Conservation (phyloP, 2,113 vertebrate genomes). For the Psittacara wagleri region DNA sequence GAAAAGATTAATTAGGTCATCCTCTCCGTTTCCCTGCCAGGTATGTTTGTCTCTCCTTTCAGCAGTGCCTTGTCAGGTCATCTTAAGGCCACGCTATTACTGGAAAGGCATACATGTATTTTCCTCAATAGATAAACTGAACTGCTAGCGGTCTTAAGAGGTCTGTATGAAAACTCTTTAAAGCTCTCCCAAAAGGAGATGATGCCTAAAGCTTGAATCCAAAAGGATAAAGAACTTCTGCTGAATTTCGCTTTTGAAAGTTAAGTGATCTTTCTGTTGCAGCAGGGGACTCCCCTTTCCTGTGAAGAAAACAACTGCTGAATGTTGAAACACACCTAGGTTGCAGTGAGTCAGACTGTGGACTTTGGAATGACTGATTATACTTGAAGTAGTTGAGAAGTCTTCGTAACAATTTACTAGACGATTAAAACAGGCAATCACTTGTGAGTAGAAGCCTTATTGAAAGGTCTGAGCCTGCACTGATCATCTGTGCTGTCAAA, state of each 20-base stretch:
- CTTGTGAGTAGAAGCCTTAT: neutral
- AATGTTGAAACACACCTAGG: slow-evolving; percentile 45
- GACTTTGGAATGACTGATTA: slow-evolving; percentile 34
- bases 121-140: neutral
- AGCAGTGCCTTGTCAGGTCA: neutral
- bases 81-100: neutral
- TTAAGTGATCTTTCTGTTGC: neutral
- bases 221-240: neutral
- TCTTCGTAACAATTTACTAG: neutral
- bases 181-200: neutral
- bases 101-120: neutral
- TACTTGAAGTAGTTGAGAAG: neutral
- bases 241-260: neutral
- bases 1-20: neutral
- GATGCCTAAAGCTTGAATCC: neutral
- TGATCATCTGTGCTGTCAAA: neutral
- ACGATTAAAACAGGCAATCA: neutral
- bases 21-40: neutral
- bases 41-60: neutral
- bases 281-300: slow-evolving; percentile 34
- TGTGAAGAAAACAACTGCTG: slow-evolving; percentile 33
- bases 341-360: slow-evolving; percentile 33
- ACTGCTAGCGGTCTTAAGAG: neutral
- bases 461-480: neutral
- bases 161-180: neutral